Percentiles rank a stretch among this genome's conserved stretches.
These are phyloP conservation scores for Chamaetylas fuelleborni DNA, from an alignment of 2,113 vertebrate species.

Conservation along the genomic window DNA sequence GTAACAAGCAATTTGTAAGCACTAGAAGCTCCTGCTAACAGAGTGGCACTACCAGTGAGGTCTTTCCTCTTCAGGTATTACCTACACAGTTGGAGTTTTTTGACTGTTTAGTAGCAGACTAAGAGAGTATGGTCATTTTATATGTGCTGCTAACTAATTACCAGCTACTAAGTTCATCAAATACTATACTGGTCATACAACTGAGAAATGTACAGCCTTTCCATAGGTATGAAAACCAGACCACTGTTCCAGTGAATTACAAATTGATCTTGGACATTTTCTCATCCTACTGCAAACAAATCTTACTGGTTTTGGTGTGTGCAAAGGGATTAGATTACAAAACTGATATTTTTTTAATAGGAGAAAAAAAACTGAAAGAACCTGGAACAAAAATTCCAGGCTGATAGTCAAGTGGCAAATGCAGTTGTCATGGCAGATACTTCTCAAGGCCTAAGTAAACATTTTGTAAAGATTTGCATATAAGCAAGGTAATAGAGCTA, in stretches of 20 bases:
- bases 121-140: background rate
- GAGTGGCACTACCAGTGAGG: background rate
- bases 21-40: background rate
- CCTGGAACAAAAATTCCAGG: background rate
- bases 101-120: background rate
- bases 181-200: background rate
- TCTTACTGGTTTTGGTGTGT: background rate
- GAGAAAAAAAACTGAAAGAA: background rate
- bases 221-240: background rate
- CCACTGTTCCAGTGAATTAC: background rate
- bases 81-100: background rate
- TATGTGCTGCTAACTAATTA: background rate
- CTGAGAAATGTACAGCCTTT: background rate
- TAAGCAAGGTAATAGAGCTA: background rate
- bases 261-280: background rate
- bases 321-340: background rate
- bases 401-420: background rate
- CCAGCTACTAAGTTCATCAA: background rate
- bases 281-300: background rate
- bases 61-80: background rate
- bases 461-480: background rate
- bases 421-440: background rate
- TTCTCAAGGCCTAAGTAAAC: background rate
- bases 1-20: background rate
- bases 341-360: background rate